Evolutionary conservation across 2,797 vertebrate species (phyloP), one percentile per base, ranked within the genome.

Genomic region (Onychomys leucogaster): DNA sequence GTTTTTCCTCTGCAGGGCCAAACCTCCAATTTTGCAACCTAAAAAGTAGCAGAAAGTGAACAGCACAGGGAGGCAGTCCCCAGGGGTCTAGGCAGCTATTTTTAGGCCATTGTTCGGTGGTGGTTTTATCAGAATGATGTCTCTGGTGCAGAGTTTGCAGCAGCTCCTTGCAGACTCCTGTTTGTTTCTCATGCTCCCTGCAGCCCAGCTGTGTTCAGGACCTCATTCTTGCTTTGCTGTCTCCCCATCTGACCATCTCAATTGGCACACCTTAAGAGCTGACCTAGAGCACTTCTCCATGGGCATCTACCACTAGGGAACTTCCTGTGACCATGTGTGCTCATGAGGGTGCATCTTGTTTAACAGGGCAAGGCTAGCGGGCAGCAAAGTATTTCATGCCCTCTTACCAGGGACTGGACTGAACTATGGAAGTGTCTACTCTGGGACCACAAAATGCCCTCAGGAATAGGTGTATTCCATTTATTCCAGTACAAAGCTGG

Each of bases 41-140:
- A 95, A 98, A 97, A 97, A 95, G 94, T 89, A 95, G 83, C 91
- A 96, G 69, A 94, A 96, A 94, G 85, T 34, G 49, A 96, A 88
- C 84, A 88, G 63, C 90, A 59, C 82, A 43, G 69, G 34, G 17
- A 71, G 94, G 67, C 87, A 21, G 57, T 89, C 95, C 85, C 82
- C 88, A 59, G 0, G 19, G 57, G 92, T 63, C 71, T 78, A 0
- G 0, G 65, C 16, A 73, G 59, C 63, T 97, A 96, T 97, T 97
- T 97, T 97, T 97, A 97, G 95, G 84, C 81, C 19, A 41, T 63
- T 41, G 67, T 61, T 89, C 87, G 37, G 1, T 80, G 37, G 1
- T 80, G 76, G 89, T 76, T 95, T 92, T 37, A 1, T 77, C 71
- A 27, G 65, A 34, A 43, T 90, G 96, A 43, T 37, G 67, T 77